Percentiles rank a stretch among this genome's conserved stretches.
Conservation (phyloP, 1,140 invertebrate genomes). For the Rhopalosiphum maidis region DNA sequence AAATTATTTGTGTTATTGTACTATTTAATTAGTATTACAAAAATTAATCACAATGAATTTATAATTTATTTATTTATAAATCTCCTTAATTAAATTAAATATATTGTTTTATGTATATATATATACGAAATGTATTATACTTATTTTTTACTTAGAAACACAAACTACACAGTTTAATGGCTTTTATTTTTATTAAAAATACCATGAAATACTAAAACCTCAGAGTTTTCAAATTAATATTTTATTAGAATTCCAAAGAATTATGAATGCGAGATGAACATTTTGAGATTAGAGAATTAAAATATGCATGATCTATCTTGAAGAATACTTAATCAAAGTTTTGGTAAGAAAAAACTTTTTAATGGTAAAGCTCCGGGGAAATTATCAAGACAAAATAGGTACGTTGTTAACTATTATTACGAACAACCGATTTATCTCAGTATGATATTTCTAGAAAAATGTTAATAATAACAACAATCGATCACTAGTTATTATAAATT, state of each 20-base stretch:
- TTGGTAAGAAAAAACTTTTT: neutral
- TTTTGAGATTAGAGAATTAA: slow-evolving; percentile 29
- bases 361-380: slow-evolving; percentile 13
- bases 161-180: neutral
- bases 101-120: neutral
- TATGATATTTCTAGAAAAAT: neutral
- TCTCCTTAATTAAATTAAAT: neutral
- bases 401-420: neutral
- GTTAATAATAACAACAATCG: neutral
- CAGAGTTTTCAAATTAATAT: slow-evolving; percentile 32
- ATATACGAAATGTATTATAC: neutral
- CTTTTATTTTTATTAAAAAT: neutral
- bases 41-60: neutral
- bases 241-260: neutral
- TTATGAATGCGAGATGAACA: neutral
- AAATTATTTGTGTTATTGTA: neutral
- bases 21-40: neutral
- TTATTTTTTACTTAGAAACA: neutral
- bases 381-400: neutral
- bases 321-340: slow-evolving; percentile 44
- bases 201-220: neutral
- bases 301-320: slow-evolving; percentile 8
- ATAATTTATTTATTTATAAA: neutral
- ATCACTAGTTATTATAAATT: neutral
- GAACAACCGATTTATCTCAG: neutral